Conservation (phyloP, 2,888 invertebrate species). For the Trissolcus brochymenae region DNA sequence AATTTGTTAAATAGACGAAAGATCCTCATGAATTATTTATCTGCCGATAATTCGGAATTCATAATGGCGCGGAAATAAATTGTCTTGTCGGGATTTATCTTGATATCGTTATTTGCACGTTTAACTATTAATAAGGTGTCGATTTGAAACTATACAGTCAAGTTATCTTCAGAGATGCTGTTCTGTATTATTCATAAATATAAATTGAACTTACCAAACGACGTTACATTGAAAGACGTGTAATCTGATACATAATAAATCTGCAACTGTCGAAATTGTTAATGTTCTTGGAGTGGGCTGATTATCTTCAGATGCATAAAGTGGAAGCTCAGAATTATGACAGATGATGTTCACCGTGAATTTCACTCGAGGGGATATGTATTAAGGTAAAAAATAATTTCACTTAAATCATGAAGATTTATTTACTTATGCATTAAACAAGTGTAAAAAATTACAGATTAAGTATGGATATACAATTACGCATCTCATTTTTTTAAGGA, state of each 20-base stretch:
- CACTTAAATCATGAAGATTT: no score
- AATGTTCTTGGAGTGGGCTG: slow-evolving; percentile 28
- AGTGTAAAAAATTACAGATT: no score
- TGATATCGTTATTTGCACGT: slow-evolving; percentile 32
- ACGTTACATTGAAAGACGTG: slow-evolving; percentile 29
- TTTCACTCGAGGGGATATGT: no score
- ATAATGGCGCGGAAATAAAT: slow-evolving; percentile 20
- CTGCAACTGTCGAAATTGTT: slow-evolving; percentile 42
- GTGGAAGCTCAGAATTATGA: no score
- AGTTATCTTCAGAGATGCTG: slow-evolving; percentile 19
- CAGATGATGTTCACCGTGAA: no score
- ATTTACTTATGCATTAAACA: no score
- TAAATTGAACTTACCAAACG: slow-evolving; percentile 32
- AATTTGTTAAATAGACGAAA: slow-evolving; percentile 40
- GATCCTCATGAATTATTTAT: slow-evolving; percentile 42
- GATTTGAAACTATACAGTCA: slow-evolving; percentile 38
- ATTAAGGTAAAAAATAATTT: no score
- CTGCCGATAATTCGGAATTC: slow-evolving; percentile 12
- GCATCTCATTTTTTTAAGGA: no score
- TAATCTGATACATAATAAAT: slow-evolving; percentile 54
- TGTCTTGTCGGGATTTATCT: slow-evolving; percentile 19
- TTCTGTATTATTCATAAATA: slow-evolving; percentile 48
- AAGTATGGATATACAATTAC: no score
- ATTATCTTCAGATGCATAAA: background rate
- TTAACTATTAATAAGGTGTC: slow-evolving; percentile 54